These are phyloP conservation scores for Neopelma chrysocephalum DNA, from an alignment of 2,797 vertebrate genomes.

Conservation along the genomic window DNA sequence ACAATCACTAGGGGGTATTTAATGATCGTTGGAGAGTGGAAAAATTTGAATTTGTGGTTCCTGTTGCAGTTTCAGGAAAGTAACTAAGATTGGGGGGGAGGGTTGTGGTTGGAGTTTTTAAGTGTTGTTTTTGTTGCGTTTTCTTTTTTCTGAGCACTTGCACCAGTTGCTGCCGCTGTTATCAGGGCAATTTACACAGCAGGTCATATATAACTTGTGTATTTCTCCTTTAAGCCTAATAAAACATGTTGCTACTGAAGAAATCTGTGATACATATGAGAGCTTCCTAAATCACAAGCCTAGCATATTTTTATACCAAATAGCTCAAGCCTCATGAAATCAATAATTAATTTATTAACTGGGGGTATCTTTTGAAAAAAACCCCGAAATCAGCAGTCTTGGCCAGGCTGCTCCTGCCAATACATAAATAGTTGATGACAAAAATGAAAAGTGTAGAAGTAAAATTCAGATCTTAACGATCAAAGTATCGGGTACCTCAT, in stretches of 20 bases:
- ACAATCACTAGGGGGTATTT: neutral
- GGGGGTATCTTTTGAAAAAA: conserved; percentile 19
- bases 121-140: neutral
- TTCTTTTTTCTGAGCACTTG: neutral
- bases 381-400: conserved; percentile 38
- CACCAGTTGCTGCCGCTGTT: neutral
- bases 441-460: conserved; percentile 42
- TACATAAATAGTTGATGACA: conserved; percentile 46
- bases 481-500: conserved; percentile 48
- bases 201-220: neutral
- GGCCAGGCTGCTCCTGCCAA: neutral
- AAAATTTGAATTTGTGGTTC: neutral
- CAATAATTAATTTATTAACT: conserved; percentile 70
- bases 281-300: conserved; percentile 53
- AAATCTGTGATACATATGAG: conserved; percentile 13
- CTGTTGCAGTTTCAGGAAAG: neutral
- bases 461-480: conserved; percentile 40
- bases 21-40: neutral
- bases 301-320: conserved; percentile 42
- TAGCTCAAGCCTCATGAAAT: conserved; percentile 13
- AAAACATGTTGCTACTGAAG: conserved; percentile 20
- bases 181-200: neutral
- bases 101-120: neutral
- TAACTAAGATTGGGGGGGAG: neutral
- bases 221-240: conserved; percentile 37